Base-by-base conservation (phyloP, 2,113 vertebrate genomes). In the Apaloderma vittatum region DNA sequence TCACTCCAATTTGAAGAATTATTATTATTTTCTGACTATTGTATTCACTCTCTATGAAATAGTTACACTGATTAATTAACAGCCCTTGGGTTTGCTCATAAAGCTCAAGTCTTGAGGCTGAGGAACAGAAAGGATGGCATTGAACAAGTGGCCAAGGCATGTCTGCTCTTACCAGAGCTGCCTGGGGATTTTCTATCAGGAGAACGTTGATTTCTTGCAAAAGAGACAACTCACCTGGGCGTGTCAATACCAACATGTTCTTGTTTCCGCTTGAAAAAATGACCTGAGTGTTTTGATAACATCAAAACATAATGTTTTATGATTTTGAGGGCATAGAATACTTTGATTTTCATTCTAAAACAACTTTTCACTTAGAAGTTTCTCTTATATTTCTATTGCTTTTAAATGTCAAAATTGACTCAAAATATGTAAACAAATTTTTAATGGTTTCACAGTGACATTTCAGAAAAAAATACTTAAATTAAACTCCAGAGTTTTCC, bases 311-410 rank as follows among this genome's bases (percentile, higher is more conserved):
- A 66, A 19, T 29, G 66, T 93, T 96, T 82, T 77, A 61, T 93
- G 89, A 85, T 85, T 91, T 18, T 65, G 63, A 92, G 66, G 89
- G 37, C 55, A 76, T 2, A 16, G 26, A 94, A 92, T 57, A 22
- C 71, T 93, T 90, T 79, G 51, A 88, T 94, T 94, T 92, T 88
- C 57, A 73, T 76, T 88, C 88, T 61, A 30, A 88, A 92, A 26
- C 37, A 68, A 29, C 36, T 78, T 94, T 67, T 74, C 54, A 26
- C 62, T 93, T 65, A 12, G 17, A 93, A 88, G 45, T 66, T 89
- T 62, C 27, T 88, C 48, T 77, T 63, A 7, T 7, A 62, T 70
- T 85, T n/a, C 20, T 12, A 61, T 51, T 55, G 49, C 58, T 81
- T 80, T 90, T 82, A 95, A 95, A 96, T 90, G 68, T 46, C 72